Evolutionary conservation across 37 sponge, comb jelly and placozoan genomes (phyloP), one percentile per base, ranked within the genome.

Genomic region (Spongilla lacustris): DNA sequence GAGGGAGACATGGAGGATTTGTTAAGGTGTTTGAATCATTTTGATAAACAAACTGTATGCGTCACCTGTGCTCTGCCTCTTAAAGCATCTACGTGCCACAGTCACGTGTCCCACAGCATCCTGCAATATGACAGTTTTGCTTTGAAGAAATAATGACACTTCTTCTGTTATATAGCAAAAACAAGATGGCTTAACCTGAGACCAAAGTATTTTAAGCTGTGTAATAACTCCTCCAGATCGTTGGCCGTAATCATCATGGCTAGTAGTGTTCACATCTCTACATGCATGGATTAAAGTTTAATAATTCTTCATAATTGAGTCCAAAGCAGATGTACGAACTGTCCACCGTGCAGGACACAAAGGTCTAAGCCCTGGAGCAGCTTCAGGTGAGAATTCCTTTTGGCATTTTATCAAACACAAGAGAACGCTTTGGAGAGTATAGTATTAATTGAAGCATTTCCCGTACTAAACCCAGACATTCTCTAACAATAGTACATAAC

Each of bases 281-380:
- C 77, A 26, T 25, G 50, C 68, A 36, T 58, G 36, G 1, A 10
- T 13, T 21, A 87, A 66, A 24, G 71, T 50, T 74, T 48, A 0
- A 87, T 90, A 81, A 66, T 85, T 80, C 14, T 33, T 70, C 5
- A 90, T 68, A 5, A 85, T 77, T 38, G 86, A 81, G 50, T 79
- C 50, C 31, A 90, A 75, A 28, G 91, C 91, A 19, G 1, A 36
- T 37, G 91, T 91, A 2, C 83, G 81, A 8, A 86, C 87, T 69
- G 87, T 91, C 91, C 91, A 91, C 68, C 91, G 34, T 17, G 91
- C 86, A 11, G 87, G 87, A 25, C 92, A 88, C 37, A 92, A 50
- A 32, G 81, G 84, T 66, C 79, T 86, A 6, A 86, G 27, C 12
- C 14, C 36, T 26, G 84, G 26, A 25, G 41, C 3, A 25, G 41